These are phyloP conservation scores for Siniperca undulata DNA, from an alignment of 2,797 vertebrate genomes.

Conservation along the genomic window DNA sequence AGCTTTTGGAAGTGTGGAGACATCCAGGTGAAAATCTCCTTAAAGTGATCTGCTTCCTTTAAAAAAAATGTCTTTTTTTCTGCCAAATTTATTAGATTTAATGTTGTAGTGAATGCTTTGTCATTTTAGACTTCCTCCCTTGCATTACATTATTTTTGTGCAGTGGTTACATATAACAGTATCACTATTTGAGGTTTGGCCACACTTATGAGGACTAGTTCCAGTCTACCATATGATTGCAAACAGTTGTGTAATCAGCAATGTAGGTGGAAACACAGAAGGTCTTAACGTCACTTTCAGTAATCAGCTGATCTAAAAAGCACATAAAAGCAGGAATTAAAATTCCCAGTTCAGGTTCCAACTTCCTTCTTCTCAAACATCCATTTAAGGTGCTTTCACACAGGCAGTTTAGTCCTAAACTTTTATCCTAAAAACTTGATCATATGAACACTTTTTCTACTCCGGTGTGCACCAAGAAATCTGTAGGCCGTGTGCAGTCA, in stretches of 20 bases:
- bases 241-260: constrained; percentile 7
- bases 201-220: background rate
- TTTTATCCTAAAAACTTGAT: background rate
- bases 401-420: background rate
- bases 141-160: background rate
- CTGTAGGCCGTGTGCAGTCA: background rate
- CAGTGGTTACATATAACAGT: background rate
- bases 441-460: background rate
- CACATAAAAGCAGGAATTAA: constrained; percentile 17
- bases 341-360: background rate
- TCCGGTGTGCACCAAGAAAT: background rate
- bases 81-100: no score
- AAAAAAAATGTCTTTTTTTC: no score
- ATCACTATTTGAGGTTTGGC: background rate
- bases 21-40: background rate
- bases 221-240: constrained; percentile 25
- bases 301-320: constrained; percentile 6
- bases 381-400: background rate
- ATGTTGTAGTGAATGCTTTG: background rate
- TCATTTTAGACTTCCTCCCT: constrained; percentile 1
- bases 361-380: background rate
- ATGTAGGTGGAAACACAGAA: constrained; percentile 10
- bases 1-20: background rate
- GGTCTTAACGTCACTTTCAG: constrained; percentile 19
- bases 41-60: background rate